A percentile compares a stretch with the other conserved stretches of the same genome.
These are phyloP conservation scores for Scrobipalpa atriplicella DNA, from an alignment of 2,888 invertebrate genomes.

Conservation along the genomic window DNA sequence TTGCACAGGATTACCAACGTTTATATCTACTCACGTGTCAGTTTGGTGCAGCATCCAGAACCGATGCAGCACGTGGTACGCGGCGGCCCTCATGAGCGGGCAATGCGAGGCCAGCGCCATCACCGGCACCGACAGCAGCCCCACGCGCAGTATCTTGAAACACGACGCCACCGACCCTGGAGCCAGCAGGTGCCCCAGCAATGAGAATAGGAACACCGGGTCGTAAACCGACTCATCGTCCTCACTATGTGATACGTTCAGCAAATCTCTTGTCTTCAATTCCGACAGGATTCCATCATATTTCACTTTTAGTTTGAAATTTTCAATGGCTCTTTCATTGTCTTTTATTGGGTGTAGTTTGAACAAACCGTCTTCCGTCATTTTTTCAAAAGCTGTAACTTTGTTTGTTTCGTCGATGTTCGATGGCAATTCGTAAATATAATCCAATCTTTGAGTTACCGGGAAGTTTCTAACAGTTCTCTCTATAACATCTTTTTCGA, in stretches of 20 bases:
- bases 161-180: constrained; percentile 89
- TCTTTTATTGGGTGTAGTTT: constrained; percentile 50
- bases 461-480: constrained; percentile 89
- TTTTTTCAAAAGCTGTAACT: constrained; percentile 45
- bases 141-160: constrained; percentile 86
- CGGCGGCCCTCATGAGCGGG: constrained; percentile 85
- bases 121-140: constrained; percentile 87
- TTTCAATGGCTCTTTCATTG: constrained; percentile 48
- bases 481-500: constrained; percentile 85
- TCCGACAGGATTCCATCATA: constrained; percentile 45
- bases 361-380: constrained; percentile 49
- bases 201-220: constrained; percentile 90
- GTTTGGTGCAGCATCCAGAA: constrained; percentile 90
- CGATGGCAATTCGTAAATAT: constrained; percentile 61
- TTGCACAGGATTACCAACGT: no score
- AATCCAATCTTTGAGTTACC: constrained; percentile 81
- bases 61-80: constrained; percentile 88
- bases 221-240: constrained; percentile 85
- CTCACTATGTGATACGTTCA: constrained; percentile 51
- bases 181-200: constrained; percentile 88
- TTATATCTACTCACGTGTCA: constrained; percentile 77
- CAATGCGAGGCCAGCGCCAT: constrained; percentile 87
- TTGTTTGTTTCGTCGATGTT: constrained; percentile 38
- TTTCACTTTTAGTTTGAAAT: constrained; percentile 49
- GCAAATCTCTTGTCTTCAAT: constrained; percentile 48